A percentile compares a stretch with the other conserved stretches of the same genome.
phyloP scores from a whole-genome alignment of 2,888 invertebrate genomes.

The Biston stratarius region DNA sequence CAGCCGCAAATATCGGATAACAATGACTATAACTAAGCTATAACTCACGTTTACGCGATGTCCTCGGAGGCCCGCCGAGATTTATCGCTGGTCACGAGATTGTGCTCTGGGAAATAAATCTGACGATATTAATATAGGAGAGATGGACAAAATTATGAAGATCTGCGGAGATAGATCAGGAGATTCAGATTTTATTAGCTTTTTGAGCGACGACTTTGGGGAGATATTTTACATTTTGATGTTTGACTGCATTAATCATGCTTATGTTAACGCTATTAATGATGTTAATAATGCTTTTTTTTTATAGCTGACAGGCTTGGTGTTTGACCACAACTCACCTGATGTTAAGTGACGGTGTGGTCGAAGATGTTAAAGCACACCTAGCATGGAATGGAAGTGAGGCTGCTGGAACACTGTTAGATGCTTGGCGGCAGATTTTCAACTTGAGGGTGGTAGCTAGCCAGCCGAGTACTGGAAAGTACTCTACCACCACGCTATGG shows the following conservation, averaged over 20 bases:
- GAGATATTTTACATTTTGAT: not conserved
- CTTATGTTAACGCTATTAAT: too few relatives aligned
- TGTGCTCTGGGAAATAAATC: conserved; percentile 70
- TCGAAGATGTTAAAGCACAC: too few relatives aligned
- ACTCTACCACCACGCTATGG: too few relatives aligned
- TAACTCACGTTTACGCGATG: conserved; percentile 69
- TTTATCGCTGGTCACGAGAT: conserved; percentile 69
- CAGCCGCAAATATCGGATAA: conserved; percentile 58
- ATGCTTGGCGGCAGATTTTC: too few relatives aligned
- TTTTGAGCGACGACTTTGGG: not conserved
- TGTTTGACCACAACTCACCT: too few relatives aligned
- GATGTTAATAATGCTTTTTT: too few relatives aligned
- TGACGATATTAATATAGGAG: conserved; percentile 39
- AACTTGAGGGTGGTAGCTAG: too few relatives aligned
- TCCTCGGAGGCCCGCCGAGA: conserved; percentile 61
- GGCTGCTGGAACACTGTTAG: too few relatives aligned
- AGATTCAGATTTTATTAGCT: not conserved
- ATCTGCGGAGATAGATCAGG: conserved; percentile 17
- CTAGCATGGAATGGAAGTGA: too few relatives aligned
- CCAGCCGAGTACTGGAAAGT: too few relatives aligned
- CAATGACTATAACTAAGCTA: conserved; percentile 71
- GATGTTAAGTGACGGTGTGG: too few relatives aligned
- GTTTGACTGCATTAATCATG: not conserved
- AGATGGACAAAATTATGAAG: conserved; percentile 30
- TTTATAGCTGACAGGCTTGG: too few relatives aligned